Evolutionary conservation across 2,113 vertebrate genomes (phyloP).

Genomic region (Hippolais icterina): DNA sequence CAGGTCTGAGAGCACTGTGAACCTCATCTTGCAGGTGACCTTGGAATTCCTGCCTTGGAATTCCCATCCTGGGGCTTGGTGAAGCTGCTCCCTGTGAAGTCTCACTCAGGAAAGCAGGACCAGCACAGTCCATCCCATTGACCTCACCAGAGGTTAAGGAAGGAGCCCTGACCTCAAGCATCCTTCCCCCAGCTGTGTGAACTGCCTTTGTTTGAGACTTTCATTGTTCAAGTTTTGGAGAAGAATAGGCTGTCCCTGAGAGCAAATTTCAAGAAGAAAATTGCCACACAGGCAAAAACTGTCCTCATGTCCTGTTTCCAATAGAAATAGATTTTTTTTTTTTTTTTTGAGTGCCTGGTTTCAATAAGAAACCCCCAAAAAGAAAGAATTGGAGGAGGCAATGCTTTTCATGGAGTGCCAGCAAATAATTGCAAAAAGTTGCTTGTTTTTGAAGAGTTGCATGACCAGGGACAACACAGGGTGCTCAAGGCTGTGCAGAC

Average conservation of each 20-base stretch:
- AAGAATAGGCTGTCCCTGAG: neutral
- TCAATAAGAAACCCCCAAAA: slow-evolving; percentile 13
- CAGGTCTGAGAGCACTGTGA: neutral
- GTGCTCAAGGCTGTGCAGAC: neutral
- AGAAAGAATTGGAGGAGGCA: slow-evolving; percentile 9
- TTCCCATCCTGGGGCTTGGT: neutral
- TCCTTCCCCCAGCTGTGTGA: slow-evolving; percentile 28
- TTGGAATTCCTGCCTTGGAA: neutral
- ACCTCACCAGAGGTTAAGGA: neutral
- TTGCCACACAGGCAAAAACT: slow-evolving; percentile 21
- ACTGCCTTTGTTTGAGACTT: neutral
- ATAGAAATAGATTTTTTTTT: slow-evolving; percentile 9
- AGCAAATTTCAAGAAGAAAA: neutral
- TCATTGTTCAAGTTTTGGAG: slow-evolving; percentile 28
- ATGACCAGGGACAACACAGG: neutral
- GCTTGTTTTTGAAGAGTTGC: neutral
- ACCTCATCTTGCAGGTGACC: neutral
- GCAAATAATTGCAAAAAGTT: slow-evolving; percentile 13
- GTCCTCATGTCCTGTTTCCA: slow-evolving; percentile 36
- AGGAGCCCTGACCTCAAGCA: neutral
- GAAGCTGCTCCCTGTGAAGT: neutral
- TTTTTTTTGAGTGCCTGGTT: slow-evolving; percentile 31
- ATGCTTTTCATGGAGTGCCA: slow-evolving; percentile 40
- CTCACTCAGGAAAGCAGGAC: neutral
- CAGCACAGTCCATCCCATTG: neutral